These are phyloP conservation scores for Eupeodes corollae DNA, from an alignment of 1,140 invertebrate genomes.

Conservation along the genomic window DNA sequence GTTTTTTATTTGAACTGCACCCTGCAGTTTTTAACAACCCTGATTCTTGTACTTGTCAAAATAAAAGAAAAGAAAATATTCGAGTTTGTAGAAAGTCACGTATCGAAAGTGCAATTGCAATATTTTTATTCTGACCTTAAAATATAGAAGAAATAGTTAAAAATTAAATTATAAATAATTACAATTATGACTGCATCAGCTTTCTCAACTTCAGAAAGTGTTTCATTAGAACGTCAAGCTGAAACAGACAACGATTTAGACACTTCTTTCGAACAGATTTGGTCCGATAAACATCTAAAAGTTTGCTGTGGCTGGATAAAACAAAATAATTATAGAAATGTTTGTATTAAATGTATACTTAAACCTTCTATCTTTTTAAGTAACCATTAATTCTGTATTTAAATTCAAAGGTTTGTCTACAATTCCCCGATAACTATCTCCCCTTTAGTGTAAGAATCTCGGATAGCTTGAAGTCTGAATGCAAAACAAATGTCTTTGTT, in stretches of 20 bases:
- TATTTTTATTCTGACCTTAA: no score
- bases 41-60: no score
- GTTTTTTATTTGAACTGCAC: no score
- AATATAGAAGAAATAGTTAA: no score
- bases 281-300: slow-evolving; percentile 41
- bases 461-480: slow-evolving; percentile 46
- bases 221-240: slow-evolving; percentile 19
- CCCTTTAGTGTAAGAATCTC: slow-evolving; percentile 56
- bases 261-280: slow-evolving; percentile 20
- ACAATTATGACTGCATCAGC: slow-evolving; percentile 7
- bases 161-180: no score
- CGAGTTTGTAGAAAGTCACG: no score
- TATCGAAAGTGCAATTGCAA: no score
- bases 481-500: slow-evolving; percentile 58
- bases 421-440: slow-evolving; percentile 80
- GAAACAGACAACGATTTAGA: slow-evolving; percentile 11
- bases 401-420: slow-evolving; percentile 64
- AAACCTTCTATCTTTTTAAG: slow-evolving; percentile 8
- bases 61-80: no score
- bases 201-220: slow-evolving; percentile 26
- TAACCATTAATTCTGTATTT: slow-evolving; percentile 6
- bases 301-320: slow-evolving; percentile 56
- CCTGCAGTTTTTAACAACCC: no score
- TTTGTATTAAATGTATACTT: no score
- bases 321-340: slow-evolving; percentile 50